Evolutionary conservation across 1,140 invertebrate genomes (phyloP), one percentile per base, ranked within the genome.

Genomic region (Pseudomyrmex flavicornis): DNA sequence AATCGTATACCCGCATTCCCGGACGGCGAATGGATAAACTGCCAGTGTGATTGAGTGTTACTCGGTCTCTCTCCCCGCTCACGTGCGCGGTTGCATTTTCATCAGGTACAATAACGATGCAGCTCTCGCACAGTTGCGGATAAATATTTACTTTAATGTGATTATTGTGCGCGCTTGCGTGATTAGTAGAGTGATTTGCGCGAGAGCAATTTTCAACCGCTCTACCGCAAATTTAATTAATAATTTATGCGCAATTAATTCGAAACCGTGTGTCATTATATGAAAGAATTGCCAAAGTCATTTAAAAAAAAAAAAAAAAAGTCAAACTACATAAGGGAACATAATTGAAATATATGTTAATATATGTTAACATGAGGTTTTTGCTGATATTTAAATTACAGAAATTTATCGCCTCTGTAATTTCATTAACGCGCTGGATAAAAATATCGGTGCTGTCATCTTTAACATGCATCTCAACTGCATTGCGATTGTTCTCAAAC

Each of bases 401-500:
- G 35, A 35, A 2, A 35, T 35, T 35, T 7, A 5, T 35, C 0
- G 5, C 0, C 35, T 35, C 35, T 35, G 0, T 35, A 35, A 7
- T 7, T 35, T 35, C 5, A 35, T 35, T 35, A 35, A 7, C 35
- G 35, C 35, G 50, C 12, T 13, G 26, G 2, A 61, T 63, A 74
- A 74, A 75, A 75, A 75, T 74, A 65, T 77, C 73, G 13, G 91
- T 93, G 85, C 88, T 92, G 92, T 91, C 91, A 91, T 92, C 92
- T 91, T 85, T 77, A 83, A 8, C 5, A 20, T 50, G 7, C 12
- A 3, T 48, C 7, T 20, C 35, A 59, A 82, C 83, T n/a, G 0
- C 63, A 44, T 44, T 3, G 59, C 17, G 66, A 22, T 56, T 26
- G 17, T 1, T 13, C 7, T 3, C 4, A 17, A 5, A 35, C 4